Evolutionary conservation across 30 jellyfish, hydroid and myxozoan species (phyloP), one percentile per base, ranked within the genome.

Genomic region (Pelagia noctiluca): DNA sequence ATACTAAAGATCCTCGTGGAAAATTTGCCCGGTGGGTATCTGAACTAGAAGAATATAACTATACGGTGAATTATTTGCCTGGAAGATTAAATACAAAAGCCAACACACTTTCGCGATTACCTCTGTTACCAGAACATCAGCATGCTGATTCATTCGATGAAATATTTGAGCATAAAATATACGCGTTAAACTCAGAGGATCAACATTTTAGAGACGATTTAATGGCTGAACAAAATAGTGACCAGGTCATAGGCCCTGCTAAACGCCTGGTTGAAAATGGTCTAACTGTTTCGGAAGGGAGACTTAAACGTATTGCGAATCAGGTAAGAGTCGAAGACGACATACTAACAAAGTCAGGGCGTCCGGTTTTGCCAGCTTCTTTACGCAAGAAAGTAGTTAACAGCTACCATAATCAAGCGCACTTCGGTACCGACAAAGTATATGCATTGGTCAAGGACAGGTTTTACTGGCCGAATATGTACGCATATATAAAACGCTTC

Each of bases 361-460:
- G 85, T n/a, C 90, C 90, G 49, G 75, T 80, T 25, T 23, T 80
- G 35, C 90, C 90, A 78, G 67, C 83, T 21, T 42, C 83, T 29
- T 50, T 80, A 28, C 53, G 85, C 12, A 30, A 64, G 31, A 47
- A 35, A 29, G 75, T 80, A 35, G 54, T 80, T 1, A 48, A 84
- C 18, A 35, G 36, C 63, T 23, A 23, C 22, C 85, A 80, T 64
- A 35, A 80, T 3, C 42, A 42, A 10, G 71, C 48, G 18, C 85
- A 80, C 31, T 80, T 80, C 31, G 90, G 68, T 50, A 70, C 31
- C 25, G 82, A 70, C 21, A 70, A 70, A 70, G 1, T 46, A 12
- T 32, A 70, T 37, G 63, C 78, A 3, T 13, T 67, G n/a, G 24
- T 80, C 38, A 63, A 80, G 49, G 84, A 63, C 37, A 25, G 90